These are phyloP conservation scores for Dryas iulia DNA, from an alignment of 1,140 invertebrate genomes.

Conservation along the genomic window DNA sequence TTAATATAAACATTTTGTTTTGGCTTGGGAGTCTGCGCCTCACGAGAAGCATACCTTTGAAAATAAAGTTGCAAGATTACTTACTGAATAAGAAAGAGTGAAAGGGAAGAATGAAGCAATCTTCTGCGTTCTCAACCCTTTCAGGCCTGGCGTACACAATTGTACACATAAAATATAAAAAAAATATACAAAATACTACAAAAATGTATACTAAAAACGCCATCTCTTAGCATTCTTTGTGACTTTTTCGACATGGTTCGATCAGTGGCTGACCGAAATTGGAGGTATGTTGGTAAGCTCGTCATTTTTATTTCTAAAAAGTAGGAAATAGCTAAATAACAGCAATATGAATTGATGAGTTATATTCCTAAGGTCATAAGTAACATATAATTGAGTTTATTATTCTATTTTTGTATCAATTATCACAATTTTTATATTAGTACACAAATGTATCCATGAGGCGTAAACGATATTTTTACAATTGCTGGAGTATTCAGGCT, in stretches of 20 bases:
- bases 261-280: constrained; percentile 38
- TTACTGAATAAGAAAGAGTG: no score
- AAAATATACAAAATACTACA: constrained; percentile 34
- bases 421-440: constrained; percentile 41
- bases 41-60: constrained; percentile 37
- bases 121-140: constrained; percentile 20
- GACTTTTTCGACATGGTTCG: constrained; percentile 35
- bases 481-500: constrained; percentile 16
- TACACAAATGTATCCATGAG: constrained; percentile 43
- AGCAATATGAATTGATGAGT: constrained; percentile 37
- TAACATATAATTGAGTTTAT: constrained; percentile 36
- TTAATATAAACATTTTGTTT: constrained; percentile 46
- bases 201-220: constrained; percentile 36
- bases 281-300: constrained; percentile 36
- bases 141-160: constrained; percentile 36
- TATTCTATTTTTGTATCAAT: constrained; percentile 38
- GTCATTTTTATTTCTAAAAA: constrained; percentile 42
- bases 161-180: constrained; percentile 36
- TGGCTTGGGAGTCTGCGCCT: constrained; percentile 52
- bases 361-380: constrained; percentile 36
- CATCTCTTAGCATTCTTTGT: constrained; percentile 34
- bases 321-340: constrained; percentile 38
- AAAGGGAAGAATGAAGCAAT: no score
- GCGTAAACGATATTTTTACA: constrained; percentile 27
- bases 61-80: no score